Percentiles rank a stretch among this genome's conserved stretches.
phyloP scores from a whole-genome alignment of 2,888 invertebrate genomes.

The Eristalis intricaria region DNA sequence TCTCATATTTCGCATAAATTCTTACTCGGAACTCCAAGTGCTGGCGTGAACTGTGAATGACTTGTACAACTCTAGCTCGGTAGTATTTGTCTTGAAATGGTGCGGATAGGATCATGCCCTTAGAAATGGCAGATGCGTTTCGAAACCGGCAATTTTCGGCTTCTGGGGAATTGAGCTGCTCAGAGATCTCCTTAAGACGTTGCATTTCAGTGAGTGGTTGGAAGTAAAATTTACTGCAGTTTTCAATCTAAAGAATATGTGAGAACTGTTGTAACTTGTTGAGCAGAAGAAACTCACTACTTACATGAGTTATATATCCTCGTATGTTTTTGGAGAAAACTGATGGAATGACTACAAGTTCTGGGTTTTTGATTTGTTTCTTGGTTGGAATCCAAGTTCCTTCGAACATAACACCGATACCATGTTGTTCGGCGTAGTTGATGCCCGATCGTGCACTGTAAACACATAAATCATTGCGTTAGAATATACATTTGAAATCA shows the following conservation, averaged over 20 bases:
- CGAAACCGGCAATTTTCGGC: slow-evolving; percentile 74
- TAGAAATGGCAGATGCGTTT: slow-evolving; percentile 76
- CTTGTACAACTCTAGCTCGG: slow-evolving; percentile 83
- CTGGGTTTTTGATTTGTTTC: slow-evolving; percentile 78
- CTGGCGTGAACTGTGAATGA: slow-evolving; percentile 75
- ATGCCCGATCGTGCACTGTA: slow-evolving; percentile 82
- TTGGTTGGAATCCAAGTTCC: slow-evolving; percentile 76
- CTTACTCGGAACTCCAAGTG: slow-evolving; percentile 75
- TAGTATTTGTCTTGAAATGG: slow-evolving; percentile 82
- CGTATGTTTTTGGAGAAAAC: slow-evolving; percentile 82
- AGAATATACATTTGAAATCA: not conserved
- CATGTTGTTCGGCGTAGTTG: slow-evolving; percentile 80
- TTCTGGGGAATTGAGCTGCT: slow-evolving; percentile 79
- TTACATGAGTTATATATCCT: slow-evolving; percentile 83
- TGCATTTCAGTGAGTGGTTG: slow-evolving; percentile 76
- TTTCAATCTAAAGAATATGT: slow-evolving; percentile 75
- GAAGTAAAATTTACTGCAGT: slow-evolving; percentile 80
- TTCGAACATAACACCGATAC: slow-evolving; percentile 76
- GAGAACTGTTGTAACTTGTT: not conserved
- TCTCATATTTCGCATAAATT: slow-evolving; percentile 22
- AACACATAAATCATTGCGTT: slow-evolving; percentile 11
- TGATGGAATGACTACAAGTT: slow-evolving; percentile 84
- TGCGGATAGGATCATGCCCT: slow-evolving; percentile 84
- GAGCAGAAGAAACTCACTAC: slow-evolving; percentile 57
- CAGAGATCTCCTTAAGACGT: slow-evolving; percentile 79